Conservation (phyloP, 2,797 vertebrate genomes). For the Diplodus sargus region DNA sequence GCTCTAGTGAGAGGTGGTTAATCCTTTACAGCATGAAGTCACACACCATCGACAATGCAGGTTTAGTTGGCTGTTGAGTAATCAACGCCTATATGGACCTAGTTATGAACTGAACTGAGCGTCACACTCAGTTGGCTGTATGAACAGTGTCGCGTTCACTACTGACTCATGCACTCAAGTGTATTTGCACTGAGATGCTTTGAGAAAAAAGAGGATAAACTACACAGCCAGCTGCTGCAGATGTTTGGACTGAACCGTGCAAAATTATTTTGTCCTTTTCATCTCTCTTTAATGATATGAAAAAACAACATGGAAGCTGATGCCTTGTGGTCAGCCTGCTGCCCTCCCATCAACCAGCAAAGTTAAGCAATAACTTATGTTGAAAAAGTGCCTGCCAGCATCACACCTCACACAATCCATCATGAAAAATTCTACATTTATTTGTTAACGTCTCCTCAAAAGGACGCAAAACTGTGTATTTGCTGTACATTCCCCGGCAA, state of each 20-base stretch:
- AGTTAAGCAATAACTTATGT: neutral
- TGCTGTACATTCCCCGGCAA: slow-evolving; percentile 23
- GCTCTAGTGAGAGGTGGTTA: too few relatives aligned
- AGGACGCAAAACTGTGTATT: slow-evolving; percentile 15
- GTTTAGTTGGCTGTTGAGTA: neutral
- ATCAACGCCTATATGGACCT: neutral
- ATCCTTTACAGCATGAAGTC: too few relatives aligned
- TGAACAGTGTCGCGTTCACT: neutral
- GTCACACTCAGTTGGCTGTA: neutral
- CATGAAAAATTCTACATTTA: neutral
- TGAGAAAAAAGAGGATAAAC: neutral
- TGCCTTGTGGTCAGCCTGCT: slow-evolving; percentile 4
- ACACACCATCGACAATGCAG: too few relatives aligned
- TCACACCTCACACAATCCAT: neutral
- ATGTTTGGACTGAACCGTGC: neutral
- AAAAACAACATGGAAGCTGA: neutral
- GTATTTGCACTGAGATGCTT: neutral
- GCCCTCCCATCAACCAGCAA: neutral
- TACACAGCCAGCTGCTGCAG: neutral
- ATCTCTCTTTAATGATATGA: neutral
- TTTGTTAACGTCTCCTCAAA: neutral
- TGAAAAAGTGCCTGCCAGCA: neutral
- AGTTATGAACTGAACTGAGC: neutral
- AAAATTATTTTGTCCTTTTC: neutral
- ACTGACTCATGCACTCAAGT: too few relatives aligned